Evolutionary conservation across 1,140 invertebrate species (phyloP).

Genomic region (Lanistes nyassanus): DNA sequence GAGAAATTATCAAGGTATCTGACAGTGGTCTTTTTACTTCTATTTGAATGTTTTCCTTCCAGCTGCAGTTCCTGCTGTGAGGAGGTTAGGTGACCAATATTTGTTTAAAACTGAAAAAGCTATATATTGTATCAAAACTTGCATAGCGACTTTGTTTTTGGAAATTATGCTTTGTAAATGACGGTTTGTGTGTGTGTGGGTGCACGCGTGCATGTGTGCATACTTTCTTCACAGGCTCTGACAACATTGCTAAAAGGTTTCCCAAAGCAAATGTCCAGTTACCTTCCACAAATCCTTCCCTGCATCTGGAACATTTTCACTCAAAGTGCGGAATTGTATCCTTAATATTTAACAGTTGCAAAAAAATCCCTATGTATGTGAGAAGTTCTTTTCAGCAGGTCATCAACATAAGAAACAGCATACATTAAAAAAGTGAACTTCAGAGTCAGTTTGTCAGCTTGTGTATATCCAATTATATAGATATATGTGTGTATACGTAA

Average conservation of each 20-base stretch:
- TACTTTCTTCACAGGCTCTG: conserved; percentile 67
- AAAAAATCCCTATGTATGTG: too few relatives aligned
- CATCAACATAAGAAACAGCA: too few relatives aligned
- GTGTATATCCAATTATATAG: neutral
- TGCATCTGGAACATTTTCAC: conserved; percentile 80
- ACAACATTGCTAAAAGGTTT: conserved; percentile 75
- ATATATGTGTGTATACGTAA: neutral
- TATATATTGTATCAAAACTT: too few relatives aligned
- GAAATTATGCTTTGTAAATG: too few relatives aligned
- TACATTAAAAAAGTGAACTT: too few relatives aligned
- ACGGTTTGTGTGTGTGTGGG: neutral
- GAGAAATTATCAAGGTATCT: conserved; percentile 76
- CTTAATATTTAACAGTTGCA: conserved; percentile 40
- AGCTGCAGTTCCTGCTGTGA: too few relatives aligned
- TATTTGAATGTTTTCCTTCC: too few relatives aligned
- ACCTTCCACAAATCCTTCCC: conserved; percentile 75
- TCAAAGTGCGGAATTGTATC: conserved; percentile 75
- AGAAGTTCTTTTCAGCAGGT: too few relatives aligned
- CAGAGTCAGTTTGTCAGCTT: neutral
- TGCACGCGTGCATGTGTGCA: neutral
- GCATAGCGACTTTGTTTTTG: too few relatives aligned
- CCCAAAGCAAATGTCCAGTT: conserved; percentile 76
- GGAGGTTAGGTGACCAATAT: too few relatives aligned
- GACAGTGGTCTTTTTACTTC: too few relatives aligned
- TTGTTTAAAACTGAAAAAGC: too few relatives aligned